Base-by-base conservation (phyloP, 2,888 invertebrate genomes). In the Chelonus formosanus region DNA sequence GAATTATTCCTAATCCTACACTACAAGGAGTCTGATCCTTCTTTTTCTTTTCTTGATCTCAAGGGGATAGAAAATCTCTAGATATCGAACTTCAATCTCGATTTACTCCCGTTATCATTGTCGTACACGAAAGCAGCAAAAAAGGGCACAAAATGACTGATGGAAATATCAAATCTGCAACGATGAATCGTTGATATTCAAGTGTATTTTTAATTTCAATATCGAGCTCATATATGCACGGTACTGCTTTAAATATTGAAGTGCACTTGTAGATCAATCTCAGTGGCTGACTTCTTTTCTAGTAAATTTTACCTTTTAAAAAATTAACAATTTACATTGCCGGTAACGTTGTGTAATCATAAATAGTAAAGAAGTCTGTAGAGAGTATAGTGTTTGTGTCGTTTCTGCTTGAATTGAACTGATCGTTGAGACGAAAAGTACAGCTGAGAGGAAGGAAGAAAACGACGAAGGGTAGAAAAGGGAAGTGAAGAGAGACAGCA, bases 21-120 rank as follows among this genome's bases (percentile, higher is more conserved):
- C 20, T 34, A 44, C 44, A 61, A 44, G 32, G 52, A 40, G 44
- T 6, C 34, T 5, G 43, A 8, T 52, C 10, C 44, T 32, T 52
- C 40, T 60, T 60, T 40, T 53, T 43, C 35, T 34, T 43, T 52
- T 35, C 43, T 20, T 53, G 44, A 61, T 61, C 61, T 34, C 32
- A n/a, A 43, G n/a, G 45, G 53, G 53, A 44, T 43, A 53, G 44
- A 34, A 43, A 61, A 53, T 53, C n/a, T 7, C n/a, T 20, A 44
- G 40, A 61, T 61, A 61, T 61, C 44, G 43, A 44, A 34, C 32
- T 52, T 45, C 44, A 61, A 61, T 61, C 52, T 61, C 40, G 61
- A 61, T 61, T 61, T 43, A 52, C 40, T 60, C 31, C 6, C 52
- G 50, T 52, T 50, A 36, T 60, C 40, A 8, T 48, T 48, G n/a